Evolutionary conservation across 2,797 vertebrate genomes (phyloP), one percentile per base, ranked within the genome.

Genomic region (Anguilla obscura): DNA sequence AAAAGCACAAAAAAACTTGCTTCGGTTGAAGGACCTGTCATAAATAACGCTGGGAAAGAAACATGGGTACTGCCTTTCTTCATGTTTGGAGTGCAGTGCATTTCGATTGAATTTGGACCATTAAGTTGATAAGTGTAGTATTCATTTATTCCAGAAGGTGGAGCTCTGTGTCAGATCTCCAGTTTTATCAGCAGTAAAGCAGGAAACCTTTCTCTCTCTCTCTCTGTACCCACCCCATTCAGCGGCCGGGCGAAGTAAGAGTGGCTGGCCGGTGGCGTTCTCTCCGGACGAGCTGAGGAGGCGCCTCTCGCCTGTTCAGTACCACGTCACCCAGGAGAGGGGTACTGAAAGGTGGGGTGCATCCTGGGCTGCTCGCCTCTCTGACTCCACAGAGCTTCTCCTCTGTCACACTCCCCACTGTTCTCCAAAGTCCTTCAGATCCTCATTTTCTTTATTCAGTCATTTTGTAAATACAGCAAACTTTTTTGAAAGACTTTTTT

Each of bases 291-390:
- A 97, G 88, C 93, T 97, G 92, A 95, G 94, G 93, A 96, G 96
- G 93, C 94, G 96, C 85, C 93, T 97, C 89, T 96, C 96, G 88
- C 95, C 96, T 89, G 92, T 96, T 91, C 96, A 97, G 90, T 97
- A 96, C 93, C 95, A 96, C 92, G 96, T 97, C 93, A 97, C 96
- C 93, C 96, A 97, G 94, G 96, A 97, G 92, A 96, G 96, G 92
- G 96, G 96, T 58, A 97, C 96, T 0, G 96, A 97, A 94, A 96
- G 96, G 96, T 97, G 95, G 95, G 87, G 80, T 33, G 4, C 50
- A 7, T 10, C 10, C 50, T 7, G 50, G 50, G 50, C 10, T 10
- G 10, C 50, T 24, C 8, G 10, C 74, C 74, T 40, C n/a, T 14
- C 21, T 71, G 36, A 40, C 21, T 76, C n/a, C 21, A 79, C 24